Percentiles rank a stretch among this genome's conserved stretches.
Evolutionary conservation across 1,140 invertebrate genomes (phyloP).

Genomic region (Ptiloglossa arizonensis): DNA sequence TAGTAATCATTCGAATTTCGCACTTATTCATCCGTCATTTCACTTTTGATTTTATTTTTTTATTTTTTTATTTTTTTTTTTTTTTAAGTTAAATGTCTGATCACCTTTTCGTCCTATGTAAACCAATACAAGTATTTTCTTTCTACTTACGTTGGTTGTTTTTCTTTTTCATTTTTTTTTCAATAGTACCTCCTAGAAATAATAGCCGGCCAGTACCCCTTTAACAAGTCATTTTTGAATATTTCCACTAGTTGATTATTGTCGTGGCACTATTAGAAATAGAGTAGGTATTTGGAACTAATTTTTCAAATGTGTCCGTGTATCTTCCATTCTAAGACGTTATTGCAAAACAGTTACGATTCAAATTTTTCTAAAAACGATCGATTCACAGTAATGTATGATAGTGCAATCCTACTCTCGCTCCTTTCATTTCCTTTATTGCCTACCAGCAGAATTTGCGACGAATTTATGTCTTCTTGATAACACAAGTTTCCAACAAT

Average conservation of each 20-base stretch:
- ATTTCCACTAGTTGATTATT: not conserved
- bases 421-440: slow-evolving; percentile 59
- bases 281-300: slow-evolving; percentile 39
- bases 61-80: not conserved
- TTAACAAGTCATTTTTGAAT: slow-evolving; percentile 3
- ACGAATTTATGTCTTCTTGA: slow-evolving; percentile 55
- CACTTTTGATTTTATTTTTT: slow-evolving; percentile 1
- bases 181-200: slow-evolving; percentile 66
- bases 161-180: slow-evolving; percentile 33
- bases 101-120: slow-evolving; percentile 29
- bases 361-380: slow-evolving; percentile 30
- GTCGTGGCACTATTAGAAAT: slow-evolving; percentile 9
- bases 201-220: slow-evolving; percentile 52
- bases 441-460: slow-evolving; percentile 33
- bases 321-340: slow-evolving; percentile 9
- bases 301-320: not conserved
- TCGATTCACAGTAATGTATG: slow-evolving; percentile 67
- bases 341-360: slow-evolving; percentile 11
- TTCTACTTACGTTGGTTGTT: slow-evolving; percentile 70
- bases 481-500: not conserved
- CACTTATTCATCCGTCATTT: slow-evolving; percentile 26
- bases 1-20: slow-evolving; percentile 24
- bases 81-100: slow-evolving; percentile 6
- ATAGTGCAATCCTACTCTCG: slow-evolving; percentile 68
- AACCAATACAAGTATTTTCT: slow-evolving; percentile 72